Evolutionary conservation across 2,888 invertebrate species (phyloP).

Genomic region (Frankliniella fusca): DNA sequence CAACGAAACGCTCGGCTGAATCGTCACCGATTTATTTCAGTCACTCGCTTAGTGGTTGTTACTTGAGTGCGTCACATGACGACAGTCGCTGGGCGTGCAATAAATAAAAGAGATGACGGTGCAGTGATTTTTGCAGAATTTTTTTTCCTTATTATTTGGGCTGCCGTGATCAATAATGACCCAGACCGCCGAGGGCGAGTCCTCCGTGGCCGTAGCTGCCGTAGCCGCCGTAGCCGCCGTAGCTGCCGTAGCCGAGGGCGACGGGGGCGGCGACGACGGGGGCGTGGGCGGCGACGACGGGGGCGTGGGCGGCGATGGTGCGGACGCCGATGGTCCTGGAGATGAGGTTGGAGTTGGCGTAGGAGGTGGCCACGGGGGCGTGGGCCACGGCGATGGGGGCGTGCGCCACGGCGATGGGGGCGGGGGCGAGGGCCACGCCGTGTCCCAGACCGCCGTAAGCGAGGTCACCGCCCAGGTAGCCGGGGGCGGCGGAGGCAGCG

Average conservation of each 20-base stretch:
- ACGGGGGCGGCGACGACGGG: not conserved
- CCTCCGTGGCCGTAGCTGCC: not conserved
- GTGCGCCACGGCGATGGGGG: conserved; percentile 10
- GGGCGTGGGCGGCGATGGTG: not conserved
- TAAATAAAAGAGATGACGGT: too few relatives aligned
- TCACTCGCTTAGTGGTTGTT: too few relatives aligned
- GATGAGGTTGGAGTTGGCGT: conserved; percentile 24
- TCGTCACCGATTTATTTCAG: too few relatives aligned
- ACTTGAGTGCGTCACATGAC: too few relatives aligned
- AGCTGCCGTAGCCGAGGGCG: conserved; percentile 1
- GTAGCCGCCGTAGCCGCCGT: not conserved
- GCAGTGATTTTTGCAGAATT: not conserved
- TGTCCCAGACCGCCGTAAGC: not conserved
- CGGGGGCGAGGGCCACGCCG: not conserved
- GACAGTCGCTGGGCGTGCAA: too few relatives aligned
- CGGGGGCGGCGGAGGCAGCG: conserved; percentile 1
- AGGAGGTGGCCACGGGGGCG: conserved; percentile 19
- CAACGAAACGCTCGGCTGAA: too few relatives aligned
- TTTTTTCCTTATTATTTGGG: not conserved
- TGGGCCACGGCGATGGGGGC: conserved; percentile 16
- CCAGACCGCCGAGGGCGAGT: not conserved
- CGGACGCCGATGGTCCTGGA: not conserved
- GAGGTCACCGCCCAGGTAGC: not conserved
- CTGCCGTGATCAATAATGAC: not conserved
- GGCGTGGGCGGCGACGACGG: not conserved